phyloP scores from a whole-genome alignment of 1,140 invertebrate genomes.

The Sipha flava region DNA sequence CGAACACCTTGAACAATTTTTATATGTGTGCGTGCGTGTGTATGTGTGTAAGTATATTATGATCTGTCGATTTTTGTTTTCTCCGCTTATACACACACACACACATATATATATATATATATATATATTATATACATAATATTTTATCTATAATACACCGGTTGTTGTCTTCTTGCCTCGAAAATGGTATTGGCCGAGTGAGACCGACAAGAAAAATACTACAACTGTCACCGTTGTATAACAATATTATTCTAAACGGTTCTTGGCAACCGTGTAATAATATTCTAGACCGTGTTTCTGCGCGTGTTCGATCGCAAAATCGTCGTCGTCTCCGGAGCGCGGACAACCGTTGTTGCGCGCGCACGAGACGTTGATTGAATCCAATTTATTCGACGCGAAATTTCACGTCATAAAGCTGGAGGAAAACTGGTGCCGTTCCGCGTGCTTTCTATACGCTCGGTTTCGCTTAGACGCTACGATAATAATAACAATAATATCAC shows the following conservation, averaged over 20 bases:
- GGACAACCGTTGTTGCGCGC: too few species aligned
- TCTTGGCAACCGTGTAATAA: too few species aligned
- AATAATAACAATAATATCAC: too few species aligned
- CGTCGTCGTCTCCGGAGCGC: too few species aligned
- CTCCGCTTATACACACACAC: too few species aligned
- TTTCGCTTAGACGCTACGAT: not conserved
- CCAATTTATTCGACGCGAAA: not conserved
- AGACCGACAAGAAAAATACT: not conserved
- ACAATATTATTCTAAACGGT: not conserved
- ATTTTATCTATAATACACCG: too few species aligned
- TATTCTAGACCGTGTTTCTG: too few species aligned
- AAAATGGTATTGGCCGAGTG: not conserved
- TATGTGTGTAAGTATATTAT: not conserved
- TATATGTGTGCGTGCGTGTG: not conserved
- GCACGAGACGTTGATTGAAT: not conserved
- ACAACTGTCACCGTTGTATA: not conserved
- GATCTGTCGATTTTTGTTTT: not conserved
- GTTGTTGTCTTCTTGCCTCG: too few species aligned
- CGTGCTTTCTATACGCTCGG: not conserved
- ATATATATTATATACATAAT: too few species aligned
- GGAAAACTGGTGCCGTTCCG: not conserved
- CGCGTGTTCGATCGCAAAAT: too few species aligned
- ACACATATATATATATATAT: too few species aligned
- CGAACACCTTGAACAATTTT: not conserved
- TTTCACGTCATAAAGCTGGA: not conserved